Evolutionary conservation across 2,888 invertebrate species (phyloP), one percentile per base, ranked within the genome.

Genomic region (Alcis repandata): DNA sequence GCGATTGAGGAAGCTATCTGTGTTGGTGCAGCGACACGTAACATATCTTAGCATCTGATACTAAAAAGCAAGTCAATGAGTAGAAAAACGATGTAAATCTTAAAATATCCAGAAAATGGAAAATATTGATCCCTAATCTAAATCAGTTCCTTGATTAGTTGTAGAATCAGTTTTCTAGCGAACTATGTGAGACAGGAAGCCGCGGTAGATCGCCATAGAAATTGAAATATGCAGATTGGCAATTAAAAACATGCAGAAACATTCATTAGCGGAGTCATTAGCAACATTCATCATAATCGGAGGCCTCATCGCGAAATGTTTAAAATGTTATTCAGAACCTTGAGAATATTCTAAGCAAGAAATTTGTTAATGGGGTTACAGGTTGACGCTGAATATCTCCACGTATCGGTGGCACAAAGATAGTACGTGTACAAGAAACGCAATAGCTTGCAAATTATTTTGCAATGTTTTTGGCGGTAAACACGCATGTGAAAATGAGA

Each of bases 191-290:
- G 10, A 60, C 69, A 70, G 67, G 68, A 72, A 70, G 51, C 53
- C 6, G 48, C 45, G 41, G 51, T 41, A 43, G 48, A 67, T 62
- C 51, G 53, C 48, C 61, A 66, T 62, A 63, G 65, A 69, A 70
- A 70, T 65, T 61, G 57, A 72, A 69, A 64, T 48, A 59, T 70
- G 67, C 61, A 65, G 49, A 68, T 65, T 38, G 54, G 57, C 61
- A 63, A 59, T 65, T 63, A 68, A 59, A 54, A 63, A 41, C 6
- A 59, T 60, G 46, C 38, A 63, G 56, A 46, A 58, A 59, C 33
- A 54, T 11, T 54, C 22, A 63, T 59, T 57, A 53, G 63, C 20
- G 9, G n/a, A 41, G 33, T 64, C n/a, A 49, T 54, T 49, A 51
- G 19, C 3, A 49, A 59, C 59, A 59, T 59, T 56, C 64, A 43